Evolutionary conservation across 2,113 vertebrate genomes (phyloP).

Genomic region (Colaptes auratus): DNA sequence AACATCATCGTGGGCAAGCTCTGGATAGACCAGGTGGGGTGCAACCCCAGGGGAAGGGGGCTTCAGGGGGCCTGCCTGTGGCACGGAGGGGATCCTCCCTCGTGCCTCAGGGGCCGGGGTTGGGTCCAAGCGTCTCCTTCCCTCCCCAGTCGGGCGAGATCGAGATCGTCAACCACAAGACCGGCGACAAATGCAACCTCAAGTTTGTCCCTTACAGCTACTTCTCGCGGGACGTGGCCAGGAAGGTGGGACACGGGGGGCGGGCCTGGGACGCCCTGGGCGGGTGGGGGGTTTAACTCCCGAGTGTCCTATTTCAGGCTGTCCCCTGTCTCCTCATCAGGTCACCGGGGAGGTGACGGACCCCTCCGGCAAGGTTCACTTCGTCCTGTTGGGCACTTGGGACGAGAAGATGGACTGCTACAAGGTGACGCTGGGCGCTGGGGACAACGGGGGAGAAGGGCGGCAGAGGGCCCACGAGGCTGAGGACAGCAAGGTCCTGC

Average conservation of each 20-base stretch:
- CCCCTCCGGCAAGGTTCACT: conserved; percentile 89
- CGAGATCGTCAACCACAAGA: conserved; percentile 93
- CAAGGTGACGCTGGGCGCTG: conserved; percentile 78
- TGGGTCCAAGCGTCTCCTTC: neutral
- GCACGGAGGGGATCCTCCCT: neutral
- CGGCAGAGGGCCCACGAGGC: conserved; percentile 84
- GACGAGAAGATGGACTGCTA: conserved; percentile 98
- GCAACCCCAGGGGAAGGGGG: accelerated
- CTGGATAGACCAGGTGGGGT: conserved; percentile 95
- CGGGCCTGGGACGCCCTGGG: neutral
- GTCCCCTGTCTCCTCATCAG: conserved; percentile 58
- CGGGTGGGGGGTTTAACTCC: neutral
- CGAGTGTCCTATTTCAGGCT: neutral
- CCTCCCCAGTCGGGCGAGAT: conserved; percentile 91
- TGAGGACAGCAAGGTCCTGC: conserved; percentile 80
- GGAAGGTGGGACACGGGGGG: conserved; percentile 81
- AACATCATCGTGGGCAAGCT: conserved; percentile 98
- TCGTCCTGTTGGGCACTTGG: conserved; percentile 92
- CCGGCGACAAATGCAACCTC: conserved; percentile 93
- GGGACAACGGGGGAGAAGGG: conserved; percentile 87
- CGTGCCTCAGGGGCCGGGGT: neutral
- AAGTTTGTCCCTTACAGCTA: conserved; percentile 98
- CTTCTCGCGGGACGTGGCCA: conserved; percentile 93
- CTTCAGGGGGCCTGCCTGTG: neutral
- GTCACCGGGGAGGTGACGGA: conserved; percentile 94